These are phyloP conservation scores for Escarpia spicata DNA, from an alignment of 2,888 invertebrate genomes.

Conservation along the genomic window DNA sequence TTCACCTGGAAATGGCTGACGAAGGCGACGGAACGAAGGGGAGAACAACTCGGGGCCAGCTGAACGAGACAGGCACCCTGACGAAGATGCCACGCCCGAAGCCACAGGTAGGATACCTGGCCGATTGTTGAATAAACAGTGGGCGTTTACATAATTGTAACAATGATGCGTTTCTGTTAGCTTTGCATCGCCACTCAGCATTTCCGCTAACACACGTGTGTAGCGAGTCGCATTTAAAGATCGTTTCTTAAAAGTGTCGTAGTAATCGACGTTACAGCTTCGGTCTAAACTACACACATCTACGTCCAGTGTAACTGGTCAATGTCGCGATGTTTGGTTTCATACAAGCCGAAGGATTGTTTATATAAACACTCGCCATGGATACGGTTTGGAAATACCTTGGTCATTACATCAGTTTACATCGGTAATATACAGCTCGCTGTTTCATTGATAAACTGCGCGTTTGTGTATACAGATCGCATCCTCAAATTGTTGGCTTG, in stretches of 20 bases:
- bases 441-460: background rate
- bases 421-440: background rate
- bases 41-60: constrained; percentile 18
- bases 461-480: background rate
- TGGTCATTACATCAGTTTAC: background rate
- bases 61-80: constrained; percentile 22
- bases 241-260: background rate
- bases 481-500: background rate
- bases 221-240: background rate
- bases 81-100: background rate
- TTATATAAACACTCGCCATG: background rate
- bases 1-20: background rate
- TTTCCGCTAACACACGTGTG: background rate
- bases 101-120: background rate
- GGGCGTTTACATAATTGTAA: background rate
- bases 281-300: background rate
- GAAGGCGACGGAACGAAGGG: background rate
- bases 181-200: background rate
- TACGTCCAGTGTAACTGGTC: background rate
- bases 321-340: background rate
- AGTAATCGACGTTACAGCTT: background rate
- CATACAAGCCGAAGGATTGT: background rate
- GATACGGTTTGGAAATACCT: background rate
- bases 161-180: background rate
- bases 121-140: background rate